Evolutionary conservation across 2,113 vertebrate genomes (phyloP).

Genomic region (Gasterosteus aculeatus): DNA sequence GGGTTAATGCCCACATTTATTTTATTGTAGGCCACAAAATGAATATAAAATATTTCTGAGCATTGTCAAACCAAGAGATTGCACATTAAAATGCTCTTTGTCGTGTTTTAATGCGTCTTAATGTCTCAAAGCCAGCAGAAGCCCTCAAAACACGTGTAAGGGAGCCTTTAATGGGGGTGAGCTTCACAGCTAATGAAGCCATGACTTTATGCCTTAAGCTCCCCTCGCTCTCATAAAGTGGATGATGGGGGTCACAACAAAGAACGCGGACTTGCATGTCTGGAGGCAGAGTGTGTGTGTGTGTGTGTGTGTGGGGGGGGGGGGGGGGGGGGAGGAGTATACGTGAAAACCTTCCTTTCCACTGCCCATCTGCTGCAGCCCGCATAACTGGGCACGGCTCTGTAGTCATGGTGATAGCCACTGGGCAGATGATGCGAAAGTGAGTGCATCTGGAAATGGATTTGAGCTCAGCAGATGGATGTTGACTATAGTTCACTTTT

Average conservation of each 20-base stretch:
- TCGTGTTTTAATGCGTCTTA: conserved; percentile 23
- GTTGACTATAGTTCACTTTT: conserved; percentile 49
- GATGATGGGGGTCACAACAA: conserved; percentile 52
- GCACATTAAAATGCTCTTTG: conserved; percentile 11
- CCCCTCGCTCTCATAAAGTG: conserved; percentile 29
- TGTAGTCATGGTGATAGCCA: conserved; percentile 61
- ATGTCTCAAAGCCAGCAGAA: conserved; percentile 38
- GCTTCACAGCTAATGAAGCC: conserved; percentile 62
- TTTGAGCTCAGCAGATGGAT: conserved; percentile 61
- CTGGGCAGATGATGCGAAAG: conserved; percentile 64
- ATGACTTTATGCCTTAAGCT: conserved; percentile 59
- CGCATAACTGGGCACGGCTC: conserved; percentile 53
- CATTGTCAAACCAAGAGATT: conserved; percentile 36
- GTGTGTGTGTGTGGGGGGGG: neutral
- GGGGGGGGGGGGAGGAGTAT: conserved; percentile 8
- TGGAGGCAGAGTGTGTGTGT: conserved; percentile 28
- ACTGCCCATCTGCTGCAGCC: conserved; percentile 56
- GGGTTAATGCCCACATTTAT: conserved; percentile 17
- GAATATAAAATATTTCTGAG: conserved; percentile 33
- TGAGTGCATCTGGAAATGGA: conserved; percentile 66
- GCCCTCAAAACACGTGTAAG: conserved; percentile 51
- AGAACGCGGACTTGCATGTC: conserved; percentile 51
- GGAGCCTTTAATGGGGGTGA: conserved; percentile 52
- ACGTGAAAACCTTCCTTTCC: conserved; percentile 58
- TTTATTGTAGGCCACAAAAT: conserved; percentile 38